Base-by-base conservation (phyloP, 2,888 invertebrate species). In the Hypsopygia costalis region DNA sequence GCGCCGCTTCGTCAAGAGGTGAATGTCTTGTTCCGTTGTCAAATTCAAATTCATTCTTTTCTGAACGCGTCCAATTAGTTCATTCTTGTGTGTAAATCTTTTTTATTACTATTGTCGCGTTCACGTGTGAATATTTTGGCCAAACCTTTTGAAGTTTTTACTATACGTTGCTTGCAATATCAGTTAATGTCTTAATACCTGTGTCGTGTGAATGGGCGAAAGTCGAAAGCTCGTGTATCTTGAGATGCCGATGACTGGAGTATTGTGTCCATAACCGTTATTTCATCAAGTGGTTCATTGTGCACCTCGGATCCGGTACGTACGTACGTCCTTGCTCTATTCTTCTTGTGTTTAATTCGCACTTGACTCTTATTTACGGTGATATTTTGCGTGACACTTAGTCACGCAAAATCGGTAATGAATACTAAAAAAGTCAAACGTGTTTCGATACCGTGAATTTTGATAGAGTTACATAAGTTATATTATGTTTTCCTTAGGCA, bases 1-100 rank as follows among this genome's bases (percentile, higher is more conserved):
- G 75, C 81, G 75, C 69, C 79, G 79, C 78, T 74, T 53, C 77
- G 67, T 58, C 57, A 45, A 74, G 81, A 88, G 88, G 88, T 88
- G 87, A 88, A 83, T 86, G 88, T 86, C 85, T 86, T 73, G 62
- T 54, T 64, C 56, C 51, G 54, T 67, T 62, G 51, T 62, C 49
- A 61, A 68, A 65, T 61, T 53, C 47, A 68, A 63, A 61, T 58
- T 51, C 62, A 58, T 59, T 52, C 49, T 53, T 50, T 55, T 57
- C 55, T 52, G 55, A 58, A 47, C 53, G 57, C 46, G 41, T 36
- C 48, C 45, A 51, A 55, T 62, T 52, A 44, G 49, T 47, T 41
- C 41, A 42, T 44, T 53, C 48, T 42, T 55, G 55, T 60, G 46
- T 49, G 50, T 47, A 57, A 46, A 52, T 16, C 22, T 32, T 55